A percentile compares a stretch with the other conserved stretches of the same genome.
Conservation (phyloP, 2,113 vertebrate species). For the Trachemys scripta region DNA sequence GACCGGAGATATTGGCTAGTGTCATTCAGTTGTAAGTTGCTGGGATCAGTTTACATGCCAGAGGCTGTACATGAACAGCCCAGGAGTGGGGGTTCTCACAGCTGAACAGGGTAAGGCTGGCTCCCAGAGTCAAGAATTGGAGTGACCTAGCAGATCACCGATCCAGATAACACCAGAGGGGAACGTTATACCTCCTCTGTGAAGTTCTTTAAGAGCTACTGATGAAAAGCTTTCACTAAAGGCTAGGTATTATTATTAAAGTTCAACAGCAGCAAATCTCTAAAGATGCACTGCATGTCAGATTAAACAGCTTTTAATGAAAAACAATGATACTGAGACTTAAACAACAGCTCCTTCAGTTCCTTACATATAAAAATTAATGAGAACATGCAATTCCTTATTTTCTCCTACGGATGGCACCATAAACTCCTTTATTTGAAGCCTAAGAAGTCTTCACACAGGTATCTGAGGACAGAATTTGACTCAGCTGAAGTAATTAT, state of each 20-base stretch:
- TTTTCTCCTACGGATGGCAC: neutral
- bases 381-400: neutral
- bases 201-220: neutral
- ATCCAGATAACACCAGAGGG: no score
- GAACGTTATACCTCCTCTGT: neutral
- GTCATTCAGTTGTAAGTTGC: no score
- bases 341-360: neutral
- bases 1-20: no score
- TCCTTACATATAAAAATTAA: neutral
- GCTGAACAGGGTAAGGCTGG: no score
- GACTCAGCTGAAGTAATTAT: neutral
- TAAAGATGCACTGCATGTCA: neutral
- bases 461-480: neutral
- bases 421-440: neutral
- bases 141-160: no score
- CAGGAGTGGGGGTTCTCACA: no score
- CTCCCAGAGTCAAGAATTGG: no score
- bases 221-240: neutral
- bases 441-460: neutral
- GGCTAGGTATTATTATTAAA: neutral
- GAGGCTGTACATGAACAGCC: no score
- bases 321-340: neutral
- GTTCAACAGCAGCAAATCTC: neutral
- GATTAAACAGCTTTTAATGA: slow-evolving; percentile 8
- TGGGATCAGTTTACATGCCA: no score